Conservation (phyloP, 1,140 invertebrate genomes). For the Xylocopa sonorina region DNA sequence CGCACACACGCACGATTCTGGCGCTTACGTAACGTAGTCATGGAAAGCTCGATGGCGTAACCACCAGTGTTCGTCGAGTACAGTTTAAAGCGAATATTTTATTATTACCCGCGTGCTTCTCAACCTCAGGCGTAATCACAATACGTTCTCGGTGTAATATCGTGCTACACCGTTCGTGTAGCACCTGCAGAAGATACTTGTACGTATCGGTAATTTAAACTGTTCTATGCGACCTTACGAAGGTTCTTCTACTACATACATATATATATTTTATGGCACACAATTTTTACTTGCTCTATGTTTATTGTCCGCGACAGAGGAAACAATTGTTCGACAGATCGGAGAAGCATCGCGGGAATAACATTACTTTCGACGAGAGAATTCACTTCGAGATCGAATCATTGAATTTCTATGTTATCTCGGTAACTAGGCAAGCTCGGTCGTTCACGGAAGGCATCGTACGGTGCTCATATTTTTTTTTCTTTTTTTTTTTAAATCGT, state of each 20-base stretch:
- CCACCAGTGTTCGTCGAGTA: slow-evolving; percentile 72
- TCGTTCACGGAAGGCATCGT: slow-evolving; percentile 83
- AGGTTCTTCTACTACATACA: neutral
- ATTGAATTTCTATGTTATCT: slow-evolving; percentile 59
- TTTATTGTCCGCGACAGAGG: slow-evolving; percentile 9
- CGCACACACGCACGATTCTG: slow-evolving; percentile 56
- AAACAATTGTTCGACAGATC: neutral
- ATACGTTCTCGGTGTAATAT: slow-evolving; percentile 32
- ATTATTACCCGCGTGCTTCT: slow-evolving; percentile 43
- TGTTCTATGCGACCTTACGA: neutral
- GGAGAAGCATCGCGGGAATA: slow-evolving; percentile 52
- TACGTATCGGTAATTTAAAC: neutral
- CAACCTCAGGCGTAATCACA: slow-evolving; percentile 33
- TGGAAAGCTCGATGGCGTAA: slow-evolving; percentile 80
- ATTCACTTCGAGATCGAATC: slow-evolving; percentile 55
- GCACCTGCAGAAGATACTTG: no score
- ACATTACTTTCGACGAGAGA: slow-evolving; percentile 57
- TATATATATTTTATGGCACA: slow-evolving; percentile 7
- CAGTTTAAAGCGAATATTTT: slow-evolving; percentile 56
- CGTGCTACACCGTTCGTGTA: neutral
- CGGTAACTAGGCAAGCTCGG: slow-evolving; percentile 81
- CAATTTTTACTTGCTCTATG: neutral
- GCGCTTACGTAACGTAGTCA: slow-evolving; percentile 68
- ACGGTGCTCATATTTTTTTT: slow-evolving; percentile 72
- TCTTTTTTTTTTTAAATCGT: slow-evolving; percentile 65